phyloP scores from a whole-genome alignment of 2,888 invertebrate genomes.

The Phengaris arion region DNA sequence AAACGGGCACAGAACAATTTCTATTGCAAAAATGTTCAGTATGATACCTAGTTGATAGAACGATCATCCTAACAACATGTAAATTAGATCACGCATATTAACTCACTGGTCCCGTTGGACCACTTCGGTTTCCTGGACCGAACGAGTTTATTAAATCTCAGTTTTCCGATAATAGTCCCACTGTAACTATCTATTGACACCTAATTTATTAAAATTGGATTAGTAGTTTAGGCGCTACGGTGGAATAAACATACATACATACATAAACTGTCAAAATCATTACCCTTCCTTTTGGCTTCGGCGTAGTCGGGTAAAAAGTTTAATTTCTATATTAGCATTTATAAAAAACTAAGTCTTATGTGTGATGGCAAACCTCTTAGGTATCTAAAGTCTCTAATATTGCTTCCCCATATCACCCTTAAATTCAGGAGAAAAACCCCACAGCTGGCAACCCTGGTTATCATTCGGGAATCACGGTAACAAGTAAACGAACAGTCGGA shows the following conservation, averaged over 20 bases:
- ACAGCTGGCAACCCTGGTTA: constrained; percentile 44
- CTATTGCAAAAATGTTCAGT: neutral
- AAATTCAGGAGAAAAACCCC: neutral
- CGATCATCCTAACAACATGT: constrained; percentile 52
- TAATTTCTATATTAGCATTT: neutral
- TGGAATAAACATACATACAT: no score
- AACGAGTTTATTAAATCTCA: constrained; percentile 34
- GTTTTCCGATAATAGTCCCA: constrained; percentile 22
- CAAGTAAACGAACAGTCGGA: constrained; percentile 64
- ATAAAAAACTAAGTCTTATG: neutral
- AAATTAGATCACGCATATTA: constrained; percentile 55
- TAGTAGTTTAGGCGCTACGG: no score
- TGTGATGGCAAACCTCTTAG: neutral
- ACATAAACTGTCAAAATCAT: no score
- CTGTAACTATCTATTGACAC: neutral
- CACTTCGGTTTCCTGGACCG: constrained; percentile 54
- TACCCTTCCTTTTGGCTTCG: no score
- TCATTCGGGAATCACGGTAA: constrained; percentile 72
- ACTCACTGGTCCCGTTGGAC: constrained; percentile 56
- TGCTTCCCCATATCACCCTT: neutral
- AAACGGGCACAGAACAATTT: no score
- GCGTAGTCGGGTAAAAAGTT: no score
- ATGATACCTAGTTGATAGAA: constrained; percentile 42
- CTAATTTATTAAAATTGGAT: no score
- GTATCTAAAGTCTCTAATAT: neutral